Base-by-base conservation (phyloP, 2,888 invertebrate genomes). In the Acleris sparsana region DNA sequence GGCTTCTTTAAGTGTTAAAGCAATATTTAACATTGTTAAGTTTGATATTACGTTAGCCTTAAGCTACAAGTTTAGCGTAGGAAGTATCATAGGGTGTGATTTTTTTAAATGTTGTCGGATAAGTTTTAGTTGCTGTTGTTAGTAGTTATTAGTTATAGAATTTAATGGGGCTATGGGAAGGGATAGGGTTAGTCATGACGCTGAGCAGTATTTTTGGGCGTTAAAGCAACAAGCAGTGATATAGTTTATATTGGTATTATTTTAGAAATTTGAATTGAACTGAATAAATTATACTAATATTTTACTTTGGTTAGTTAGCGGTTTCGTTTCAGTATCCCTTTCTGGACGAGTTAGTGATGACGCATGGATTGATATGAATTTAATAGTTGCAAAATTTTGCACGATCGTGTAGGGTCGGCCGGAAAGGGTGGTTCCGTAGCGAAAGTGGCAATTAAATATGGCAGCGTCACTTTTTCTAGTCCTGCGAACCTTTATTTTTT, bases 11-110 rank as follows among this genome's bases (percentile, higher is more conserved):
- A 74, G 71, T 76, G 76, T 77, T 79, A 73, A 76, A 88, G 88
- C 88, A 86, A 88, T 88, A 86, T 78, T 79, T 76, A 78, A 77
- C 73, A 57, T 85, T 87, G 88, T 91, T 90, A 89, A 87, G 88
- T 89, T 89, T 89, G 83, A 78, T 80, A 80, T 80, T 62, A 62
- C 51, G 49, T 60, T 83, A 83, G 79, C 71, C 71, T 71, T 81
- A 80, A 78, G 78, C 73, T 77, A 74, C 70, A 76, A 68, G 43
- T 59, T 11, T 63, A 56, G 65, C 39, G 51, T 72, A 70, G 63
- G 62, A 63, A 65, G 69, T 69, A 67, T 72, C 70, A 69, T 58
- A 63, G 60, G 57, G 51, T 59, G 58, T 70, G 62, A 64, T 64
- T 63, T 68, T 70, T 68, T 67, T 56, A 51, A 44, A 44, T 53